Conservation (phyloP, 1,140 invertebrate genomes). For the Araneus ventricosus region DNA sequence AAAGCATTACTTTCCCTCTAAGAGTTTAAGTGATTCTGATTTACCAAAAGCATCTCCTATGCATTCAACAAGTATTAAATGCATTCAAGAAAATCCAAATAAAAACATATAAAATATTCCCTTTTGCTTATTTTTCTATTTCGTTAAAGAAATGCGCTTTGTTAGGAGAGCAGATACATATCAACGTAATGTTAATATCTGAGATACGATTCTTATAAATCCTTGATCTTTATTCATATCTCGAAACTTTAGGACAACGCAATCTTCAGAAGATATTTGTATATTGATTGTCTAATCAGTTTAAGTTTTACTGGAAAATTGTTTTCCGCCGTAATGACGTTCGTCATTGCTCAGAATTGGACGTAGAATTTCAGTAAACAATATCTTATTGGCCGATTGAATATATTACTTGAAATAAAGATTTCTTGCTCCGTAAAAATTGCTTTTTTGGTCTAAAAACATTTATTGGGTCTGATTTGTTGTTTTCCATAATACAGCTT, state of each 20-base stretch:
- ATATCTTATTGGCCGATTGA: neutral
- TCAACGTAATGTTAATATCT: neutral
- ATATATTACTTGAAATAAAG: neutral
- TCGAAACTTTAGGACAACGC: neutral
- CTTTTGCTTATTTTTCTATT: neutral
- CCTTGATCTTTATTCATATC: neutral
- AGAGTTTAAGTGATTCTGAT: neutral
- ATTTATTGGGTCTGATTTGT: neutral
- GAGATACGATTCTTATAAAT: neutral
- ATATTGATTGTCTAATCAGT: slow-evolving; percentile 27
- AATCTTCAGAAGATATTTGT: neutral
- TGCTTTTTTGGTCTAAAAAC: neutral
- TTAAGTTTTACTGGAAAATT: neutral
- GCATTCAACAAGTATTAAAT: slow-evolving; percentile 13
- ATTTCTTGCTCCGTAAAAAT: neutral
- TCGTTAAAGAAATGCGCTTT: neutral
- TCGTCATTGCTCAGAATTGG: neutral
- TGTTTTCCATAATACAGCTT: neutral
- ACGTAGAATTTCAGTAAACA: neutral
- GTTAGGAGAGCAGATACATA: neutral
- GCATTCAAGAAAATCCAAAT: neutral
- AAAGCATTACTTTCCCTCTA: neutral
- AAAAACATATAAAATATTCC: neutral
- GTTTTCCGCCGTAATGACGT: neutral
- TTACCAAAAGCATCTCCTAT: neutral